phyloP scores from a whole-genome alignment of 1,140 invertebrate species.

The Nymphalis io region DNA sequence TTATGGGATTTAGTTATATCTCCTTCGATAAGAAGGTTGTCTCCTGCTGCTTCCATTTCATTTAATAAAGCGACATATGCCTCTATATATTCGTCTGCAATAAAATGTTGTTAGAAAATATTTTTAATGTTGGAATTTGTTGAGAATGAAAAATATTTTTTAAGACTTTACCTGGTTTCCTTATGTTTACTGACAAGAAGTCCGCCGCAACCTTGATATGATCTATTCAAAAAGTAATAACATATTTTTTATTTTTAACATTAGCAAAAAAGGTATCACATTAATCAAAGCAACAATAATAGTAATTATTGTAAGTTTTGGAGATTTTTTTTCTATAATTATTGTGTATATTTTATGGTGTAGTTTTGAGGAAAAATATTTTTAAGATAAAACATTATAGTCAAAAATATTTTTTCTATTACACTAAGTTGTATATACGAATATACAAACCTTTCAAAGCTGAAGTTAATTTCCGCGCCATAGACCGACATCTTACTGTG shows the following conservation, averaged over 20 bases:
- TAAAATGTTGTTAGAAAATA: neutral
- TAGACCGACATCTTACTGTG: slow-evolving; percentile 51
- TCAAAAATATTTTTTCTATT: too few relatives aligned
- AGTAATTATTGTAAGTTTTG: too few relatives aligned
- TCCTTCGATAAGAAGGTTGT: slow-evolving; percentile 55
- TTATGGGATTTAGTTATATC: slow-evolving; percentile 62
- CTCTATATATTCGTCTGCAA: slow-evolving; percentile 62
- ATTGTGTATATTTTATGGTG: neutral
- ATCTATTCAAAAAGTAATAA: slow-evolving; percentile 43
- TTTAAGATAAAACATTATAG: too few relatives aligned
- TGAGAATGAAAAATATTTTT: neutral
- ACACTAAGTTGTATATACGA: too few relatives aligned
- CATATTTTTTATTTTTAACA: too few relatives aligned
- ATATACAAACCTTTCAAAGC: slow-evolving; percentile 64
- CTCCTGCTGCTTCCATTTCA: slow-evolving; percentile 65
- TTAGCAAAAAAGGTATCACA: too few relatives aligned
- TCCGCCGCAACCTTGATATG: slow-evolving; percentile 56
- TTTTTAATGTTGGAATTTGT: neutral
- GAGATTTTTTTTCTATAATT: slow-evolving; percentile 13
- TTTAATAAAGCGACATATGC: slow-evolving; percentile 61
- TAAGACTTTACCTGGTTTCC: slow-evolving; percentile 55
- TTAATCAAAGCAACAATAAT: too few relatives aligned
- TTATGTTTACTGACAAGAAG: slow-evolving; percentile 58
- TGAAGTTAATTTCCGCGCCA: slow-evolving; percentile 57
- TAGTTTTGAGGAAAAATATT: too few relatives aligned